Base-by-base conservation (phyloP, 2,113 vertebrate genomes). In the Nothobranchius furzeri region DNA sequence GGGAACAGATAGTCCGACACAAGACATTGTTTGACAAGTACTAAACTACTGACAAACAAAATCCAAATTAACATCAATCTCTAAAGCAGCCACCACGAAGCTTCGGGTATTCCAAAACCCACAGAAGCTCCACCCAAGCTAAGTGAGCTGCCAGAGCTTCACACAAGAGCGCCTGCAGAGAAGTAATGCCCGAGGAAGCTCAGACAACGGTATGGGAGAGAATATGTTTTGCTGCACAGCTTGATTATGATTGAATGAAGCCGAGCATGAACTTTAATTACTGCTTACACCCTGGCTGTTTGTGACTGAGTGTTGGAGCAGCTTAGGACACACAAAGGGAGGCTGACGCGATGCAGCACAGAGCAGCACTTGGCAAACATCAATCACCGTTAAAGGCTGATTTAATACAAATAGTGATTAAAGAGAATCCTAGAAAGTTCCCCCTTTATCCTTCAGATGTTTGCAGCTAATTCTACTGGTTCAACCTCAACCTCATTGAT, bases 161-260 rank as follows among this genome's bases (percentile, higher is more conserved):
- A 72, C 78, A 69, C 81, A 52, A 46, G 79, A 85, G 71, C 48
- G 85, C 81, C 81, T 79, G 55, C 53, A 52, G 80, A 82, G 82
- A 24, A 81, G 81, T 72, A 65, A 86, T 76, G 85, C 88, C 80
- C 75, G 82, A 88, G 76, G 82, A 88, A 68, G 55, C 81, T 53
- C 75, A 82, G 76, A 87, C 88, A 87, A 85, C 86, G 67, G 81
- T 78, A 77, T 81, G 81, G 73, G 56, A 74, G 82, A 84, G 85
- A 88, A 85, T 82, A 86, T 89, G 85, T 89, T 90, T 86, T 85
- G 79, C 83, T 73, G 88, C 86, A 73, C 89, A 85, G 87, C 89
- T 85, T 92, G 88, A 92, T 92, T 89, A 91, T 90, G 87, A 93
- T 91, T 89, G 90, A 92, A 90, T 83, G 90, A 89, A 93, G 86